Evolutionary conservation across 2,797 vertebrate species (phyloP).

Genomic region (Gymnothorax javanicus): DNA sequence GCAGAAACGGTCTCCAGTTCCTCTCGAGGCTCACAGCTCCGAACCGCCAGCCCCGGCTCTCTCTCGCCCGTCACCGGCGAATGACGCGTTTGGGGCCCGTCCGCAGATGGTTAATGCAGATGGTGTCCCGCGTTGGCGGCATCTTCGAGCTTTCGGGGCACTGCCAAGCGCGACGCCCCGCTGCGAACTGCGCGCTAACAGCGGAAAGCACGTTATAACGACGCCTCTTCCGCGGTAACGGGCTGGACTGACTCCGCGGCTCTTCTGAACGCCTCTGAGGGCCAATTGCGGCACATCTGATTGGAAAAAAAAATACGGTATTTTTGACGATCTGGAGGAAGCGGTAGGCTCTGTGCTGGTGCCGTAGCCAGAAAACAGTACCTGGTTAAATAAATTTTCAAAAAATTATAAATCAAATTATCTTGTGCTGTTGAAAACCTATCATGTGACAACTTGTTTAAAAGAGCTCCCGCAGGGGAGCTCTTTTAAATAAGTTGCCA

Average conservation of each 20-base stretch:
- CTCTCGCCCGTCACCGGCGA: conserved; percentile 52
- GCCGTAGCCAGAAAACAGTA: conserved; percentile 37
- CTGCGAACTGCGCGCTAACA: conserved; percentile 25
- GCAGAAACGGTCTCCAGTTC: background rate
- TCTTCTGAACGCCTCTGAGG: conserved; percentile 44
- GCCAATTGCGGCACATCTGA: background rate
- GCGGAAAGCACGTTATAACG: conserved; percentile 50
- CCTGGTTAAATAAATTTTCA: background rate
- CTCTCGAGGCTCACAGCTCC: background rate
- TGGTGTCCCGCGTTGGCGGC: conserved; percentile 64
- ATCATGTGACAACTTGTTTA: too few relatives aligned
- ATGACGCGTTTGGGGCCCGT: conserved; percentile 60
- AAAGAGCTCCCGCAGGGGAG: too few relatives aligned
- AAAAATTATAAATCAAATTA: too few relatives aligned
- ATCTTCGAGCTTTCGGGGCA: conserved; percentile 16
- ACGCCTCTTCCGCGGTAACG: conserved; percentile 37
- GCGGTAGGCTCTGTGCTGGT: background rate
- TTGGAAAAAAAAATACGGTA: background rate
- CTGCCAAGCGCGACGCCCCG: conserved; percentile 40
- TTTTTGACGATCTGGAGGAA: background rate
- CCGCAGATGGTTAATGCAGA: conserved; percentile 78
- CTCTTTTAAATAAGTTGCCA: too few relatives aligned
- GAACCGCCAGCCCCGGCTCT: background rate
- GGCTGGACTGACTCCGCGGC: background rate
- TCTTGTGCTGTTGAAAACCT: too few relatives aligned